Percentiles rank a stretch among this genome's conserved stretches.
These are phyloP conservation scores for Xestia ashworthii DNA, from an alignment of 2,888 invertebrate species.

Conservation along the genomic window DNA sequence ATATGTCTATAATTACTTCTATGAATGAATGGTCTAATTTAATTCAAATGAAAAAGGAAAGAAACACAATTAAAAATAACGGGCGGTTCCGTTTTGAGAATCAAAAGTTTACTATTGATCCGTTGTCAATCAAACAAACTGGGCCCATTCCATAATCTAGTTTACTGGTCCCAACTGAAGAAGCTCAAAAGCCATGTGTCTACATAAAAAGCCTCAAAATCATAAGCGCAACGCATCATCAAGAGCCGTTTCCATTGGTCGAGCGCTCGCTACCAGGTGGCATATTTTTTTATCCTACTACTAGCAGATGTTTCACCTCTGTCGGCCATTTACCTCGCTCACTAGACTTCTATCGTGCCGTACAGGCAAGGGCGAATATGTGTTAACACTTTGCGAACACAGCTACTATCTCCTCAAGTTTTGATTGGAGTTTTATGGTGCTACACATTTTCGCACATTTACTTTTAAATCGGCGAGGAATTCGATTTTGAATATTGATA, in stretches of 20 bases:
- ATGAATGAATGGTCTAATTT: not conserved
- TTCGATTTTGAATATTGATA: not conserved
- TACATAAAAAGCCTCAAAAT: slow-evolving; percentile 44
- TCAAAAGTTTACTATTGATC: not conserved
- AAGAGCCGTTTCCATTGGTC: slow-evolving; percentile 61
- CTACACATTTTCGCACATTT: not conserved
- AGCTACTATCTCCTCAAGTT: not conserved
- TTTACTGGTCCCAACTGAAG: not conserved
- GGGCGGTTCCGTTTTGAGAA: not conserved
- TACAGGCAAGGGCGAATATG: slow-evolving; percentile 42
- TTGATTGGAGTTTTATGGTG: slow-evolving; percentile 1
- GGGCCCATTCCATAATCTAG: not conserved
- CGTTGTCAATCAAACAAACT: not conserved
- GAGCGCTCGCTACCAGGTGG: slow-evolving; percentile 72
- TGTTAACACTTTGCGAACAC: slow-evolving; percentile 23
- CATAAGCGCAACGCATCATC: slow-evolving; percentile 52
- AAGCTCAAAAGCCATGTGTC: slow-evolving; percentile 1
- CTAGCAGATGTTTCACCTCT: slow-evolving; percentile 73
- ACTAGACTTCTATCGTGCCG: slow-evolving; percentile 51
- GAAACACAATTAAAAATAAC: not conserved
- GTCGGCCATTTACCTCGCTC: slow-evolving; percentile 74
- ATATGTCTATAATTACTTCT: not conserved
- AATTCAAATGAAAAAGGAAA: not conserved
- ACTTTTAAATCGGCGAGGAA: not conserved
- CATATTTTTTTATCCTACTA: slow-evolving; percentile 70